Evolutionary conservation across 2,797 vertebrate species (phyloP), one percentile per base, ranked within the genome.

Genomic region (Dendrocincla tyrannina): DNA sequence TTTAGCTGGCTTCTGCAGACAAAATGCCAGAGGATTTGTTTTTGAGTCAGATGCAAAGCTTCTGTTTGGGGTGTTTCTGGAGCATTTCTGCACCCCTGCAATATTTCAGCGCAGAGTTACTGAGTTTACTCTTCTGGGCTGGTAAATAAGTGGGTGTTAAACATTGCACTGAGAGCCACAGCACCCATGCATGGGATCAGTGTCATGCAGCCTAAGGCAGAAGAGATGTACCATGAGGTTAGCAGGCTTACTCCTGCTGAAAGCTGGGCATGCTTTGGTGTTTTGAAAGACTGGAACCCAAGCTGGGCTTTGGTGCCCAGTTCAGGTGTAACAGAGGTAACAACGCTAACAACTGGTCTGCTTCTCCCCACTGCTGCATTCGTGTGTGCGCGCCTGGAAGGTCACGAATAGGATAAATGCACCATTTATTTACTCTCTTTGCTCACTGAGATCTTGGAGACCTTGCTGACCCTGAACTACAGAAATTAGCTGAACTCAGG

Each of bases 11-110:
- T 93, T 88, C 89, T 53, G 20, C 70, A 79, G 77, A 33, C 60
- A 50, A 90, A 96, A 93, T 91, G 80, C 85, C 88, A 95, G 72
- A 91, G 74, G 85, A 88, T 89, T 93, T 89, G 56, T 79, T 91
- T 95, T 88, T 94, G 94, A 96, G 56, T 85, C 95, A 95, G 80
- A 94, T 83, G 56, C 13, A 39, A 0, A 50, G 53, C 90, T 94
- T 88, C 84, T 93, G 77, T 76, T 85, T 24, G 8, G 41, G 52
- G 49, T 7, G 18, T 73, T 88, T 88, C 68, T 89, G 89, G 70
- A 93, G 90, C 59, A 18, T 19, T 82, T 72, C 64, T 68, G 63
- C 28, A 28, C 52, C n/a, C 16, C 56, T 53, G 59, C n/a, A 44
- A 9, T 50, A 76, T 74, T 60, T n/a, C 30, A 53, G 19, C 3